Percentiles rank a stretch among this genome's conserved stretches.
These are phyloP conservation scores for Trilocha varians DNA, from an alignment of 2,888 invertebrate genomes.

Conservation along the genomic window DNA sequence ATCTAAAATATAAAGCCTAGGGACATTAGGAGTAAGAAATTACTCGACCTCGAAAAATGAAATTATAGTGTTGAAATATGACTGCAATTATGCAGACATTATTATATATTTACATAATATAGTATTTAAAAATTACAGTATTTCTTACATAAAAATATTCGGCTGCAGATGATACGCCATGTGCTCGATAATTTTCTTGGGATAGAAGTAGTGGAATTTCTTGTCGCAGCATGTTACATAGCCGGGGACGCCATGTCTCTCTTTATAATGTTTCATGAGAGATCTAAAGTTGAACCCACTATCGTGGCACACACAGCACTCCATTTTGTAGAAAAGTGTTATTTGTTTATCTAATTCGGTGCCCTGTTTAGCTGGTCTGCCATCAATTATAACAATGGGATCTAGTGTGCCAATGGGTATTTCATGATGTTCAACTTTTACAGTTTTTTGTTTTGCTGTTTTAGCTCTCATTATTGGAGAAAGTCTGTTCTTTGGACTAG, in stretches of 20 bases:
- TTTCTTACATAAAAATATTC: conserved; percentile 60
- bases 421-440: conserved; percentile 20
- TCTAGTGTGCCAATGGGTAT: conserved; percentile 36
- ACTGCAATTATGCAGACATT: too few species aligned
- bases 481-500: conserved; percentile 16
- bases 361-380: conserved; percentile 57
- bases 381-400: conserved; percentile 49
- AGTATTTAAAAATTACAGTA: conserved; percentile 2
- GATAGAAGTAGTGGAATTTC: conserved; percentile 65
- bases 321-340: conserved; percentile 64
- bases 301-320: conserved; percentile 63
- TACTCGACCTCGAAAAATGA: not conserved
- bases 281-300: conserved; percentile 57
- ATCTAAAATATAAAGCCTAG: not conserved
- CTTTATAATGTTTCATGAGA: conserved; percentile 64
- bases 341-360: conserved; percentile 57
- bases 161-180: conserved; percentile 65
- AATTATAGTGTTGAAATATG: too few species aligned
- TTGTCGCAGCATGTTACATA: conserved; percentile 64
- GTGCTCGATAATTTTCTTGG: conserved; percentile 64
- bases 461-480: conserved; percentile 7
- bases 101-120: too few species aligned
- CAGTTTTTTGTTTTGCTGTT: conserved; percentile 18
- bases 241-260: conserved; percentile 63
- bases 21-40: not conserved